Evolutionary conservation across 2,888 invertebrate species (phyloP).

Genomic region (Leucoma salicis): DNA sequence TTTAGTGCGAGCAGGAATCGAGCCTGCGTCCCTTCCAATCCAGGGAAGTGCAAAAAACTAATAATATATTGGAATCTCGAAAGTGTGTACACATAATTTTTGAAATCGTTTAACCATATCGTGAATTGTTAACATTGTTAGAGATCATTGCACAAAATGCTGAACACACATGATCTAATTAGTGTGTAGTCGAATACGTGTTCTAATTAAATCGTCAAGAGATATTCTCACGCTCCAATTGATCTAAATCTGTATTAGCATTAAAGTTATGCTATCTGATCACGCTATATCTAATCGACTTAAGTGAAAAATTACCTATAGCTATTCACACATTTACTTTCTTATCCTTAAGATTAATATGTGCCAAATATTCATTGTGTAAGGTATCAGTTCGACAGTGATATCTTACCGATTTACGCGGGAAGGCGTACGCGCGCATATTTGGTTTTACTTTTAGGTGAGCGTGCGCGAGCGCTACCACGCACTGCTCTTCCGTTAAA

Average conservation of each 20-base stretch:
- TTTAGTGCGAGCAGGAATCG: too few species aligned
- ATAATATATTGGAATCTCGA: too few species aligned
- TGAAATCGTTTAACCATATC: neutral
- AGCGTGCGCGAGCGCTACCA: constrained; percentile 67
- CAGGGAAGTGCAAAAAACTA: too few species aligned
- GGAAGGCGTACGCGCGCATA: constrained; percentile 51
- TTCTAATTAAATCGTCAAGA: constrained; percentile 37
- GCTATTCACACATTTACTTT: constrained; percentile 48
- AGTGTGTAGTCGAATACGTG: constrained; percentile 17
- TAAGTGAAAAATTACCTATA: constrained; percentile 47
- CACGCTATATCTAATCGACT: constrained; percentile 54
- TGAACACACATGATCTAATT: constrained; percentile 8
- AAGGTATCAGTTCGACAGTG: constrained; percentile 56
- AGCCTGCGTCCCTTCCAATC: too few species aligned
- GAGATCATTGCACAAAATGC: neutral
- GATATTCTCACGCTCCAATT: constrained; percentile 60
- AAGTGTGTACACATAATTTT: too few species aligned
- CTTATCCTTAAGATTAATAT: constrained; percentile 77
- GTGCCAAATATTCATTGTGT: constrained; percentile 43
- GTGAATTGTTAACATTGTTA: neutral
- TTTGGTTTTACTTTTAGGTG: constrained; percentile 68
- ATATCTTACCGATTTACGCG: constrained; percentile 56
- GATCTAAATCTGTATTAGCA: constrained; percentile 49
- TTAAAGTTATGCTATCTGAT: constrained; percentile 36
- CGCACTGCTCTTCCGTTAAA: constrained; percentile 65